These are phyloP conservation scores for Agrotis exclamationis DNA, from an alignment of 2,888 invertebrate species.

Conservation along the genomic window DNA sequence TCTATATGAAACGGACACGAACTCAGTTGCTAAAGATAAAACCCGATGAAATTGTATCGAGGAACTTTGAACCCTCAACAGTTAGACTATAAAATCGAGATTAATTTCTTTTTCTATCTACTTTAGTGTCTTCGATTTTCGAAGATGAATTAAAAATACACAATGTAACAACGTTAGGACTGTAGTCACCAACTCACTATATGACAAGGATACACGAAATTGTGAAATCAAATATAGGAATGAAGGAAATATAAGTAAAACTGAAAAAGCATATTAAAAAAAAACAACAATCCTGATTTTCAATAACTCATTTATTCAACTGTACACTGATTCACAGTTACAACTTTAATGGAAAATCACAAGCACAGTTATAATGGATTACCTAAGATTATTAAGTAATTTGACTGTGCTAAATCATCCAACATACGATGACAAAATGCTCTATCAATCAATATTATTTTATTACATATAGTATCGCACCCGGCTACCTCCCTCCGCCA, in stretches of 20 bases:
- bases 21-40: no score
- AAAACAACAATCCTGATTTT: conserved; percentile 71
- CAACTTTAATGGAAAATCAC: conserved; percentile 84
- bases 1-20: no score
- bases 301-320: conserved; percentile 90
- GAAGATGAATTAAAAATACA: no score
- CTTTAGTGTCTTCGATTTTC: no score
- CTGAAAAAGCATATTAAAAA: conserved; percentile 7
- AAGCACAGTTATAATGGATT: conserved; percentile 82
- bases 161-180: no score
- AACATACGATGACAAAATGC: conserved; percentile 74
- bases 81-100: no score
- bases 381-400: conserved; percentile 75
- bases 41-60: no score
- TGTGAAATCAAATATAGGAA: background rate
- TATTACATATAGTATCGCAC: conserved; percentile 68
- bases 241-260: conserved; percentile 3
- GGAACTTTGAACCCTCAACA: no score
- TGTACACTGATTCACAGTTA: conserved; percentile 89
- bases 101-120: no score
- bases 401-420: conserved; percentile 78
- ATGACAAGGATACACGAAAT: background rate
- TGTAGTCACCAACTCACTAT: no score
- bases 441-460: conserved; percentile 71
- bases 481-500: conserved; percentile 61